Base-by-base conservation (phyloP, 2,113 vertebrate species). In the Forbesichthys papilliferus region DNA sequence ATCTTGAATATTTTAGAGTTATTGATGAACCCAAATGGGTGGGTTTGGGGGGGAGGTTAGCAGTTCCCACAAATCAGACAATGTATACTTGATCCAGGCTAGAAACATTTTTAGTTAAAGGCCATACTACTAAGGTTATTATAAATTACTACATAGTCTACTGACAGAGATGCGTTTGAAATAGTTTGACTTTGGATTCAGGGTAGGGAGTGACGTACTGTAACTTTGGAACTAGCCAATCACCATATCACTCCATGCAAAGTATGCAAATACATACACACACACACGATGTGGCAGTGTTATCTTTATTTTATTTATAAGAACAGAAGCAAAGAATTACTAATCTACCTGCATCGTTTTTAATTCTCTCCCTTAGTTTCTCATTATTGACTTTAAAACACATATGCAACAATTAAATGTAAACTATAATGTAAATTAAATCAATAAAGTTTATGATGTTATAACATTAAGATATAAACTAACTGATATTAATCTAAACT, bases 261-360 rank as follows among this genome's bases (percentile, higher is more conserved):
- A 42, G 36, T 42, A 42, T 42, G 36, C 3, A 42, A 6, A 42
- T 42, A 42, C 36, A 42, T 42, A 42, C 7, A 42, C 36, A 42
- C 36, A 42, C 4, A 42, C 36, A 6, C 36, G 3, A 42, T 42
- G 0, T 42, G 36, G 6, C 36, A 42, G 5, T 6, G 36, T 42
- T 42, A 42, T 42, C 36, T 42, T 42, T 42, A 42, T 20, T 56
- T 18, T 56, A 16, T 56, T 56, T 56, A 56, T 56, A 27, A 5
- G 54, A 16, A 81, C 34, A 71, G 66, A 77, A 77, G 71, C 69
- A 75, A 61, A 79, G 54, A 77, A 56, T 71, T 53, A 59, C 52
- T 58, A 27, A 57, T 62, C 55, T 74, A n/a, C 59, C 56, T 63
- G 18, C 34, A 69, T 48, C 14, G 9, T 46, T 46, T 33, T 55